Base-by-base conservation (phyloP, 2,113 vertebrate species). In the Sander vitreus region DNA sequence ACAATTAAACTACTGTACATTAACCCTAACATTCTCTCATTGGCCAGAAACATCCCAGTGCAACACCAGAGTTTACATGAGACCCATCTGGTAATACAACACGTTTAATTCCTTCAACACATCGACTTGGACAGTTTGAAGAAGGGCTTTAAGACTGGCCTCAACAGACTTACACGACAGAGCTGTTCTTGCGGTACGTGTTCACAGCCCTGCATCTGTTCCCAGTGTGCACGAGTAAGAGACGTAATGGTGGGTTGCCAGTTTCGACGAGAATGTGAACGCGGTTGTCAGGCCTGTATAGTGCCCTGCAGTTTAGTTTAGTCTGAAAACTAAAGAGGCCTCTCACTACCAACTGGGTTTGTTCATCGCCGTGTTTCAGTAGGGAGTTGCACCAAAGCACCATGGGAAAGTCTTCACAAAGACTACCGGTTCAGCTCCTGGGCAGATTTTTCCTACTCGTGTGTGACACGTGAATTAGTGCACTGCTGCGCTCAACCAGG, bases 1-100 rank as follows among this genome's bases (percentile, higher is more conserved):
- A 92, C 88, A 91, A 83, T 88, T 75, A 92, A 91, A 91, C 89
- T 93, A 92, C 91, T 94, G 91, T 94, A 94, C 94, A 94, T 85
- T 70, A 58, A 89, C 85, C 89, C 83, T 43, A 90, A 92, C 88
- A 91, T 89, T 91, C 84, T 88, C 83, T 88, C 68, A 78, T 76
- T 59, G 71, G 87, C 85, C 91, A 91, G 73, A 86, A 81, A 84
- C 50, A 55, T 71, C 86, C 82, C 64, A 72, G 83, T 77, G 85
- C 76, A 83, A 75, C 85, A 58, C 69, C 55, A 64, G 78, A 82
- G 73, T 74, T 76, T 50, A 86, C 68, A 66, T 74, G 39, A 79
- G 79, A 88, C 64, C 80, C 83, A 70, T 86, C 81, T 76, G 81
- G 83, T 69, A 80, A 76, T 53, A 86, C 84, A 87, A 93, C 87